Conservation (phyloP, 1,140 invertebrate species). For the Epicauta chinensis region DNA sequence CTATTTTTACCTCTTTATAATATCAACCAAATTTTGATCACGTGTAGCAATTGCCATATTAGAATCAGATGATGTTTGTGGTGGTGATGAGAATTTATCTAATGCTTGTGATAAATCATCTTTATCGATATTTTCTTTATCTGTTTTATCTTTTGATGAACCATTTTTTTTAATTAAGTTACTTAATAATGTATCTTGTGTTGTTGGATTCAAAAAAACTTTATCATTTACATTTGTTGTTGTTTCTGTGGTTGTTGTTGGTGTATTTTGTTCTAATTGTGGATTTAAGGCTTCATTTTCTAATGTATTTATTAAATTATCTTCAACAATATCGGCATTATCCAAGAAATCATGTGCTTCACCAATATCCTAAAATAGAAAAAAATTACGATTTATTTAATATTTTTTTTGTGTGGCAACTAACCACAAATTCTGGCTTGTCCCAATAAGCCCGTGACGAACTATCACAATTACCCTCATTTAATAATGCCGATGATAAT, state of each 20-base stretch:
- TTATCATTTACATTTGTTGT: constrained; percentile 18
- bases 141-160: constrained; percentile 7
- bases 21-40: constrained; percentile 15
- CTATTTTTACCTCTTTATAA: constrained; percentile 16
- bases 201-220: constrained; percentile 30
- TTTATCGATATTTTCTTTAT: constrained; percentile 10
- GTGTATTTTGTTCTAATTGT: too few relatives aligned
- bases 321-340: not conserved
- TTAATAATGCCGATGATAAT: constrained; percentile 3
- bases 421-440: constrained; percentile 26
- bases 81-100: not conserved
- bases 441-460: constrained; percentile 15
- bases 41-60: constrained; percentile 29
- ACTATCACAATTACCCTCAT: constrained; percentile 8
- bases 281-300: constrained; percentile 3
- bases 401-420: not conserved
- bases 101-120: not conserved
- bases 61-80: constrained; percentile 4
- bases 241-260: not conserved
- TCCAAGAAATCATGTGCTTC: not conserved
- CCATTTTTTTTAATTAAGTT: constrained; percentile 31
- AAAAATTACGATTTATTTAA: not conserved
- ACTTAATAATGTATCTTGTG: constrained; percentile 30
- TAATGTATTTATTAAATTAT: constrained; percentile 15
- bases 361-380: not conserved